Percentiles rank a stretch among this genome's conserved stretches.
Evolutionary conservation across 2,888 invertebrate species (phyloP).

Genomic region (Sarcophaga caerulescens): DNA sequence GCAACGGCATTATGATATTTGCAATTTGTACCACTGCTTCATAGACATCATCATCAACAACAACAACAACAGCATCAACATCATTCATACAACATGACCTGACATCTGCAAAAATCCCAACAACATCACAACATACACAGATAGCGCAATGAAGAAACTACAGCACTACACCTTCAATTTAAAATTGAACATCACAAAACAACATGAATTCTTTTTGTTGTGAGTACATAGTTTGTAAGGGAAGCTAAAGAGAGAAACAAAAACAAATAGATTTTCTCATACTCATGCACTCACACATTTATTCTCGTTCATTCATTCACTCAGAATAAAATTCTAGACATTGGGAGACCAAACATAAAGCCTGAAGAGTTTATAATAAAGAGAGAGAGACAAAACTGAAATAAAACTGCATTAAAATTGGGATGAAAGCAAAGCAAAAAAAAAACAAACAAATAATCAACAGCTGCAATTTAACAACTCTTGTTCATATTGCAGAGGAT

Average conservation of each 20-base stretch:
- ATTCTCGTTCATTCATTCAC: neutral
- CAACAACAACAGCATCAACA: neutral
- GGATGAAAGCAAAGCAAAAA: neutral
- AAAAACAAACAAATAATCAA: constrained; percentile 52
- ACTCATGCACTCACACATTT: neutral
- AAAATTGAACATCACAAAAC: constrained; percentile 42
- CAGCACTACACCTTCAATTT: constrained; percentile 61
- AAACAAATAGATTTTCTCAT: constrained; percentile 23
- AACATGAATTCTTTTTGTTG: neutral
- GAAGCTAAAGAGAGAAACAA: constrained; percentile 47
- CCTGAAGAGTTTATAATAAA: neutral
- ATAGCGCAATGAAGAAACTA: constrained; percentile 13
- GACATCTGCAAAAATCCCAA: constrained; percentile 67
- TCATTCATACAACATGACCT: constrained; percentile 50
- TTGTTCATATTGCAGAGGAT: neutral
- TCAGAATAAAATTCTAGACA: constrained; percentile 4
- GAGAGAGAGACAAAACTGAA: constrained; percentile 48
- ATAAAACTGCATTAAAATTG: constrained; percentile 35
- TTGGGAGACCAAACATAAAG: constrained; percentile 16
- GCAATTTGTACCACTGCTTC: constrained; percentile 59
- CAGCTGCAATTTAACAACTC: constrained; percentile 64
- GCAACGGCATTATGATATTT: constrained; percentile 44
- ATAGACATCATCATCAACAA: neutral
- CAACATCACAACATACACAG: constrained; percentile 43
- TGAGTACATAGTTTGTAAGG: constrained; percentile 52